A percentile compares a stretch with the other conserved stretches of the same genome.
phyloP scores from a whole-genome alignment of 2,113 vertebrate species.

The Capreolus pygargus region DNA sequence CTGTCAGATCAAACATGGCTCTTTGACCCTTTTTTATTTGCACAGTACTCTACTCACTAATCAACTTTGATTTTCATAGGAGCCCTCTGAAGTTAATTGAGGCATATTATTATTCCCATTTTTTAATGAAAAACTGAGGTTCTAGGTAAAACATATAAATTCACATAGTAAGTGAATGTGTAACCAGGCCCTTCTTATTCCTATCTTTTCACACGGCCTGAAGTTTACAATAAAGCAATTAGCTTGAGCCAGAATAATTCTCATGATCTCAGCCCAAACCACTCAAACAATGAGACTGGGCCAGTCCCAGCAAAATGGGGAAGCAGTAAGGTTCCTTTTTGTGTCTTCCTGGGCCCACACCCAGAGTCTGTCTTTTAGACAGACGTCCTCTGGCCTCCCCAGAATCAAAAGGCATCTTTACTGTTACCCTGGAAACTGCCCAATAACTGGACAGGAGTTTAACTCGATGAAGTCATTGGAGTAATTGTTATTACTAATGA shows the following conservation, averaged over 20 bases:
- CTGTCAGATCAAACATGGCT: background rate
- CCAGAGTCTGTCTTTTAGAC: background rate
- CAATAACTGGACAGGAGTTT: background rate
- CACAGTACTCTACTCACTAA: background rate
- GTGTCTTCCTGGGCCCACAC: slow-evolving; percentile 54
- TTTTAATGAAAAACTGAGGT: background rate
- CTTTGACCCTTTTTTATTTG: background rate
- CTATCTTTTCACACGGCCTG: background rate
- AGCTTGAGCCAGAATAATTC: background rate
- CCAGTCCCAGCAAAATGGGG: background rate
- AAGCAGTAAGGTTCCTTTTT: background rate
- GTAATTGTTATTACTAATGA: slow-evolving; percentile 61
- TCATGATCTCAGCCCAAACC: slow-evolving; percentile 52
- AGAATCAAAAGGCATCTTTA: slow-evolving; percentile 43
- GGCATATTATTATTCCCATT: background rate
- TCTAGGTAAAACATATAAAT: background rate
- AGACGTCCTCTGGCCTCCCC: background rate
- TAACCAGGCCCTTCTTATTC: background rate
- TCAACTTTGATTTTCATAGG: background rate
- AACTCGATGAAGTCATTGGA: slow-evolving; percentile 37
- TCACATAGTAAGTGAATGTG: background rate
- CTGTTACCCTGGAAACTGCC: slow-evolving; percentile 1
- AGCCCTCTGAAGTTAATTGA: background rate
- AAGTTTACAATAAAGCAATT: background rate
- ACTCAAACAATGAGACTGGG: slow-evolving; percentile 20